phyloP scores from a whole-genome alignment of 2,113 vertebrate species.

The Aphelocoma coerulescens region DNA sequence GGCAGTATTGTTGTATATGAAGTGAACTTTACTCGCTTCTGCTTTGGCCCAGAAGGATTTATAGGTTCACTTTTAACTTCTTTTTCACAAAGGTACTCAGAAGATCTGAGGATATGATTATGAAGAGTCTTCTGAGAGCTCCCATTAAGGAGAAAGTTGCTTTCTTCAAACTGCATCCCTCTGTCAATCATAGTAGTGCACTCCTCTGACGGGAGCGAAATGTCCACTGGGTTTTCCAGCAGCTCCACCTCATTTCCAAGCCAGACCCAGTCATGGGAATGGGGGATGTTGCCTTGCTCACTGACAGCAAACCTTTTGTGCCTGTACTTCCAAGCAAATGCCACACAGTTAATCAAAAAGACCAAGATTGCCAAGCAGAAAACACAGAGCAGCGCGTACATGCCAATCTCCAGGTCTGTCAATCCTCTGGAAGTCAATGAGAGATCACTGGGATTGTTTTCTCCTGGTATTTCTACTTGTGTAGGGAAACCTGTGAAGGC shows the following conservation, averaged over 20 bases:
- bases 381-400: constrained; percentile 94
- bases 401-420: constrained; percentile 94
- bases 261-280: constrained; percentile 98
- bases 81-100: constrained; percentile 85
- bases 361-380: constrained; percentile 97
- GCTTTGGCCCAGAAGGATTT: constrained; percentile 82
- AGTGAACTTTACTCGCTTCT: constrained; percentile 96
- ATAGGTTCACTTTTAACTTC: constrained; percentile 80
- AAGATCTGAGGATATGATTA: constrained; percentile 81
- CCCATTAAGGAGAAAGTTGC: constrained; percentile 91
- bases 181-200: constrained; percentile 87
- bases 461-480: constrained; percentile 79
- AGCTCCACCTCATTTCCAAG: constrained; percentile 92
- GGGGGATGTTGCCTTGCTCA: constrained; percentile 91
- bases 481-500: constrained; percentile 81
- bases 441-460: constrained; percentile 78
- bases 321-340: constrained; percentile 93
- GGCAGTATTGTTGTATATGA: constrained; percentile 93
- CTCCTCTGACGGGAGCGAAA: constrained; percentile 79
- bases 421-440: constrained; percentile 82
- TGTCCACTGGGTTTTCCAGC: constrained; percentile 82
- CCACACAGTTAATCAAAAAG: constrained; percentile 96
- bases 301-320: constrained; percentile 92
- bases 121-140: constrained; percentile 83
- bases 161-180: constrained; percentile 88